Percentiles rank a stretch among this genome's conserved stretches.
Conservation (phyloP, 2,113 vertebrate genomes). For the Albula goreensis region DNA sequence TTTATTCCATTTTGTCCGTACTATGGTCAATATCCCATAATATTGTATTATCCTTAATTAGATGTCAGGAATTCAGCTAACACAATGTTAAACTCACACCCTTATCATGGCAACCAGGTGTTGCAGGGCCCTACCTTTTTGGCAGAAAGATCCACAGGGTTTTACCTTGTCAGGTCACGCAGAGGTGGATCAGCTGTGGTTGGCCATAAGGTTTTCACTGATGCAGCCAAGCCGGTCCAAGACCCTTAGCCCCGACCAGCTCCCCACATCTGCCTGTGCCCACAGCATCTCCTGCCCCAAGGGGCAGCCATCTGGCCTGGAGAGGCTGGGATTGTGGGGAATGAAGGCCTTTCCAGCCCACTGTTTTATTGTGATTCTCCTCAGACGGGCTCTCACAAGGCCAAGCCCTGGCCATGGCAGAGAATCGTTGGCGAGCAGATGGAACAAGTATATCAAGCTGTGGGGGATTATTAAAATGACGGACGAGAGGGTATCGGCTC, state of each 20-base stretch:
- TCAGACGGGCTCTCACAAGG: slow-evolving; percentile 69
- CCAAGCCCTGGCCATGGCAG: slow-evolving; percentile 59
- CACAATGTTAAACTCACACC: not conserved
- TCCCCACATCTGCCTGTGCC: slow-evolving; percentile 60
- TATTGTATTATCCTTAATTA: not conserved
- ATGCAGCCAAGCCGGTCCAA: not conserved
- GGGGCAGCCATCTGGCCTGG: slow-evolving; percentile 74
- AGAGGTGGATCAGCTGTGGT: slow-evolving; percentile 29
- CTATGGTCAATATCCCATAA: not conserved
- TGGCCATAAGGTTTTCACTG: slow-evolving; percentile 51
- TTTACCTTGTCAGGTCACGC: not conserved
- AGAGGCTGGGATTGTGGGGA: slow-evolving; percentile 51
- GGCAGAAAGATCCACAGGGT: slow-evolving; percentile 9
- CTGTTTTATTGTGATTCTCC: slow-evolving; percentile 70
- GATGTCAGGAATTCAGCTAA: not conserved
- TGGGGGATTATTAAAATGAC: slow-evolving; percentile 84
- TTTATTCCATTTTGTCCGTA: no score
- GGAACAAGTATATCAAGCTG: slow-evolving; percentile 82
- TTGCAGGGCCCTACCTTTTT: no score
- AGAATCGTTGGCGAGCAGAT: slow-evolving; percentile 75
- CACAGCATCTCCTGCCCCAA: slow-evolving; percentile 61
- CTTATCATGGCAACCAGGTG: not conserved
- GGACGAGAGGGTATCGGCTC: slow-evolving; percentile 77
- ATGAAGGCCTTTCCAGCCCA: slow-evolving; percentile 51
- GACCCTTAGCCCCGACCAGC: slow-evolving; percentile 53